Percentiles rank a stretch among this genome's conserved stretches.
Evolutionary conservation across 2,888 invertebrate species (phyloP).

Genomic region (Tetragonula carbonaria): DNA sequence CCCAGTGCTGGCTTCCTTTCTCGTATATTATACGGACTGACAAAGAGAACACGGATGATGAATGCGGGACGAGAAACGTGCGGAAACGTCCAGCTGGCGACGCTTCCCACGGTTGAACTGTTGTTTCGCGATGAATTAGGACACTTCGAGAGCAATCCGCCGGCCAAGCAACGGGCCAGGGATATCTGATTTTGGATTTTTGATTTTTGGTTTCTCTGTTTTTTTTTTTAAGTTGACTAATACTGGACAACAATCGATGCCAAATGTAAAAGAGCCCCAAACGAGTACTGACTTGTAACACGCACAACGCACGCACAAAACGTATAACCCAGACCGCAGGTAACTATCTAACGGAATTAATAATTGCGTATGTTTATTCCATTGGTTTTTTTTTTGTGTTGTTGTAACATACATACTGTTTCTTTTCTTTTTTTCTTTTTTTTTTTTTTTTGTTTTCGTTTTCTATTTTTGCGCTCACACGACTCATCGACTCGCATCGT

Average conservation of each 20-base stretch:
- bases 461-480: conserved; percentile 57
- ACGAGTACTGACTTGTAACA: conserved; percentile 84
- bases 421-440: conserved; percentile 19
- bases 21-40: conserved; percentile 26
- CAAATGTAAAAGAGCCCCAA: conserved; percentile 83
- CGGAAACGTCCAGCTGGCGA: background rate
- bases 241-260: conserved; percentile 82
- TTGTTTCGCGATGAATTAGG: conserved; percentile 13
- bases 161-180: conserved; percentile 21
- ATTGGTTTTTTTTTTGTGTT: conserved; percentile 52
- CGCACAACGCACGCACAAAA: conserved; percentile 82
- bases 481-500: conserved; percentile 53
- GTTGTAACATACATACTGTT: background rate
- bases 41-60: conserved; percentile 38
- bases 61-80: conserved; percentile 17
- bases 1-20: conserved; percentile 4
- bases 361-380: conserved; percentile 61
- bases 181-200: conserved; percentile 73
- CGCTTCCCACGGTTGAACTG: background rate
- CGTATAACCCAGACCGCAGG: conserved; percentile 82
- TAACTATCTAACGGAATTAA: conserved; percentile 81
- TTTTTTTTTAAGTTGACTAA: conserved; percentile 84
- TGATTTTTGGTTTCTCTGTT: conserved; percentile 80
- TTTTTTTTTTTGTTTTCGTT: conserved; percentile 43
- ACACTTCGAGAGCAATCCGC: conserved; percentile 8